Evolutionary conservation across 1,140 invertebrate species (phyloP).

Genomic region (Heliconius hewitsoni): DNA sequence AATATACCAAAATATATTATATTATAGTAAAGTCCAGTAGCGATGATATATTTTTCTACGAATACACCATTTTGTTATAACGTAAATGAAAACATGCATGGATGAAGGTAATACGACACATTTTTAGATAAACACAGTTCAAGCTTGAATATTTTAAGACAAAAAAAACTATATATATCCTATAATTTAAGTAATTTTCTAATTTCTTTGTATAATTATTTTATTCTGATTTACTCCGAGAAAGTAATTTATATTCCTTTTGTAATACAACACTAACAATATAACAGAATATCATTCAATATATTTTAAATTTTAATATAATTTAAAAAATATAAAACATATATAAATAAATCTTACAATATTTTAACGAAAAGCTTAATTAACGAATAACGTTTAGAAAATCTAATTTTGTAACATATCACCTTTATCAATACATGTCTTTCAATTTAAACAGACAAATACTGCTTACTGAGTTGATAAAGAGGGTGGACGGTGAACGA

Average conservation of each 20-base stretch:
- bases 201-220: no score
- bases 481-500: background rate
- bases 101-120: background rate
- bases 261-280: background rate
- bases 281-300: background rate
- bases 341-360: no score
- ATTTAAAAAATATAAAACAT: no score
- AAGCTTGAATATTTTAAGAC: background rate
- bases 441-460: background rate
- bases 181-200: no score
- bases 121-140: background rate
- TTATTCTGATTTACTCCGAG: no score
- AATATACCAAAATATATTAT: background rate
- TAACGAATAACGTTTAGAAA: no score
- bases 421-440: background rate
- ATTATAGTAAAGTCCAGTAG: slow-evolving; percentile 18
- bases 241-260: background rate
- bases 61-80: slow-evolving; percentile 16
- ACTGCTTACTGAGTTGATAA: background rate
- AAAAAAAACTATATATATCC: background rate
- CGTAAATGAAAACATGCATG: background rate
- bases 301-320: background rate
- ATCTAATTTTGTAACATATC: background rate
- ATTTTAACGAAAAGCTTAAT: no score
- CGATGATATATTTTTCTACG: slow-evolving; percentile 27